These are phyloP conservation scores for Polyommatus iphigenia DNA, from an alignment of 2,888 invertebrate genomes.

Conservation along the genomic window DNA sequence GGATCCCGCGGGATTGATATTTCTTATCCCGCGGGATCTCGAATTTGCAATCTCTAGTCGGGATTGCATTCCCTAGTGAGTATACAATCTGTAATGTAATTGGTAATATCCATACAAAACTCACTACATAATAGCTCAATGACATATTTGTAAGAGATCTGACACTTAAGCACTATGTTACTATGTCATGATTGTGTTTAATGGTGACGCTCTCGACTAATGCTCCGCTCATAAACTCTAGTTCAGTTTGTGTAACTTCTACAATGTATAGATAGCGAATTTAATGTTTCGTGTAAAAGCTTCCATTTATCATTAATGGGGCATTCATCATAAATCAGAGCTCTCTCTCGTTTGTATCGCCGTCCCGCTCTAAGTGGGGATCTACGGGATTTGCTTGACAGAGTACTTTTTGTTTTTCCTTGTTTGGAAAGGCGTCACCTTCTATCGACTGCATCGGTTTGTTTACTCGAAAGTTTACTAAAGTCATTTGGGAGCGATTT, in stretches of 20 bases:
- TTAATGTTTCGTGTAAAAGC: slow-evolving; percentile 53
- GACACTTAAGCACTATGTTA: slow-evolving; percentile 12
- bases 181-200: slow-evolving; percentile 19
- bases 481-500: slow-evolving; percentile 73
- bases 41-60: no score
- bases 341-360: slow-evolving; percentile 42
- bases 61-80: no score
- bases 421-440: slow-evolving; percentile 54
- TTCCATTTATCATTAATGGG: slow-evolving; percentile 60
- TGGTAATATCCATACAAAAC: neutral
- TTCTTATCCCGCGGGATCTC: no score
- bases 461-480: slow-evolving; percentile 65
- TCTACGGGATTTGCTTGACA: slow-evolving; percentile 73
- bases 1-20: no score
- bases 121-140: neutral
- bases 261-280: slow-evolving; percentile 43
- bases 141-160: neutral
- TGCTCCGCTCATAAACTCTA: slow-evolving; percentile 35
- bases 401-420: slow-evolving; percentile 73
- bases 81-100: neutral
- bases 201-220: slow-evolving; percentile 10
- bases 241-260: slow-evolving; percentile 12
- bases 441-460: slow-evolving; percentile 59
- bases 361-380: slow-evolving; percentile 51
- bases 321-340: slow-evolving; percentile 59